Conservation (phyloP, 2,113 vertebrate genomes). For the Maccullochella peelii region DNA sequence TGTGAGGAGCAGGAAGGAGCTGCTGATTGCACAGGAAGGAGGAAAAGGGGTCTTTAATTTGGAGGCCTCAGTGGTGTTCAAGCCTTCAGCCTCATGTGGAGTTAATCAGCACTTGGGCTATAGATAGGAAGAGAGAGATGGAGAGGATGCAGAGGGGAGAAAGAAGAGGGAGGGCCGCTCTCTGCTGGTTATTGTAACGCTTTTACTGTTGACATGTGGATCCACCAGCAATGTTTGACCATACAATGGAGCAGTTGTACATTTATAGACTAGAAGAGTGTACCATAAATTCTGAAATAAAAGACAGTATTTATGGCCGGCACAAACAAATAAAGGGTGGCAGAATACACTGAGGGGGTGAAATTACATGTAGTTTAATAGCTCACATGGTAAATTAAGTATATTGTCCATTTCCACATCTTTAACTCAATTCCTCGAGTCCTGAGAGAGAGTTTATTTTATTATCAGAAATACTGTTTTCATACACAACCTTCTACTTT, state of each 20-base stretch:
- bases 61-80: conserved; percentile 34
- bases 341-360: not conserved
- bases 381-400: too few species aligned
- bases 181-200: not conserved
- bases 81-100: conserved; percentile 67
- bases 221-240: not conserved
- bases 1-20: conserved; percentile 56
- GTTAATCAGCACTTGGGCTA: conserved; percentile 73
- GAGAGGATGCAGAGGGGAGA: conserved; percentile 41
- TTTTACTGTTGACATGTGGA: not conserved
- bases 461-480: too few species aligned
- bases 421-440: too few species aligned
- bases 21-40: conserved; percentile 69
- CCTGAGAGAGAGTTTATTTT: too few species aligned
- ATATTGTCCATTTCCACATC: too few species aligned
- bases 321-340: not conserved
- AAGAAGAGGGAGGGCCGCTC: conserved; percentile 28
- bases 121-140: conserved; percentile 59
- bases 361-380: too few species aligned
- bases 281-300: not conserved
- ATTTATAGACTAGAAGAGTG: too few species aligned
- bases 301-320: not conserved
- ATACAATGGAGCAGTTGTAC: too few species aligned
- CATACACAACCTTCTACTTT: too few species aligned
- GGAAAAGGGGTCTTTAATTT: conserved; percentile 51